phyloP scores from a whole-genome alignment of 2,113 vertebrate genomes.

The Pteropus alecto region DNA sequence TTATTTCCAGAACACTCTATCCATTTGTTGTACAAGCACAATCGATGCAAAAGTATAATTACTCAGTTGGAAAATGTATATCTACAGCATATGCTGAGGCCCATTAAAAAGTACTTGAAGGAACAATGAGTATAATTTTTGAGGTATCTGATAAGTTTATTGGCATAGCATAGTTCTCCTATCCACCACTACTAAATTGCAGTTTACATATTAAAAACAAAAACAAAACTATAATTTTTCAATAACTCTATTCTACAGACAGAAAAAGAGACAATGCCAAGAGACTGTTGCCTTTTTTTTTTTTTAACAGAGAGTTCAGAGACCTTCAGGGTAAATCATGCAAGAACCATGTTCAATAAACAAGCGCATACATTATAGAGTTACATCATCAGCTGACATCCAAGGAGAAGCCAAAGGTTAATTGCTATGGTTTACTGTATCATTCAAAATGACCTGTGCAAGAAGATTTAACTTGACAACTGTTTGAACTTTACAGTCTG shows the following conservation, averaged over 20 bases:
- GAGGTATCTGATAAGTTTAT: not conserved
- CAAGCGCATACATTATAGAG: not conserved
- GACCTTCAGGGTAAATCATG: not conserved
- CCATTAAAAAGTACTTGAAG: slow-evolving; percentile 21
- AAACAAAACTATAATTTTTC: not conserved
- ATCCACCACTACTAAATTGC: not conserved
- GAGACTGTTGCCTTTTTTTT: not conserved
- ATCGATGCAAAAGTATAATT: not conserved
- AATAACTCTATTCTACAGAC: not conserved
- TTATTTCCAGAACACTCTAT: slow-evolving; percentile 15
- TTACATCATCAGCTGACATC: slow-evolving; percentile 61
- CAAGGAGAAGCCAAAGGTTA: slow-evolving; percentile 79
- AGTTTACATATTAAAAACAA: slow-evolving; percentile 5
- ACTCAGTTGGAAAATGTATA: slow-evolving; percentile 9
- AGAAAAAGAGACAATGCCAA: not conserved
- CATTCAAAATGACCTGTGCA: slow-evolving; percentile 73
- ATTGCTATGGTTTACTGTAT: slow-evolving; percentile 77
- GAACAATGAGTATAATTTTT: not conserved
- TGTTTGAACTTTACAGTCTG: slow-evolving; percentile 79
- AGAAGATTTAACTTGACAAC: slow-evolving; percentile 79
- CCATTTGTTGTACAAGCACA: slow-evolving; percentile 21
- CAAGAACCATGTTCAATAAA: slow-evolving; percentile 11
- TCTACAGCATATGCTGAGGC: not conserved
- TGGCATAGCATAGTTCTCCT: not conserved
- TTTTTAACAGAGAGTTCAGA: slow-evolving; percentile 6